Evolutionary conservation across 2,113 vertebrate genomes (phyloP).

Genomic region (Camelus dromedarius): DNA sequence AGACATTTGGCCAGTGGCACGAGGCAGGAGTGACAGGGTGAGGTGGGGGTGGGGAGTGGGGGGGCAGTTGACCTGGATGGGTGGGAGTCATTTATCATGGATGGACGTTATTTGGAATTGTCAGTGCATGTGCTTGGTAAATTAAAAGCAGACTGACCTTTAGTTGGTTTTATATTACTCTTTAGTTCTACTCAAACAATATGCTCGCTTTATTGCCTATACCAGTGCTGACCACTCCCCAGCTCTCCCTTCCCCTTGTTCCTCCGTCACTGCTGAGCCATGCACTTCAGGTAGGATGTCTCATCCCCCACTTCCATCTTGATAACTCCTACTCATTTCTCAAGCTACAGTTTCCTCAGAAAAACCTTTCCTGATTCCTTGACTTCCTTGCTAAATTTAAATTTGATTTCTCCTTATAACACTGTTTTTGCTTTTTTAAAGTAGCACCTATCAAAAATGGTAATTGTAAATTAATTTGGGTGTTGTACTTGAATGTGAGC

Average conservation of each 20-base stretch:
- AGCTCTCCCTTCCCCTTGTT: background rate
- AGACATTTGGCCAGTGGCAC: background rate
- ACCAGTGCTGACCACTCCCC: background rate
- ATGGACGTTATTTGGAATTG: background rate
- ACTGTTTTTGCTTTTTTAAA: background rate
- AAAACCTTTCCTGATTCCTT: background rate
- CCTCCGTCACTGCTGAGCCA: background rate
- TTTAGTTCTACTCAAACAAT: background rate
- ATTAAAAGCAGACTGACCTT: background rate
- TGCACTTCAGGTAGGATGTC: background rate
- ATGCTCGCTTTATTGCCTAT: background rate
- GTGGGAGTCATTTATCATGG: background rate
- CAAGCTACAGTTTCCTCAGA: background rate
- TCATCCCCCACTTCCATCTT: background rate
- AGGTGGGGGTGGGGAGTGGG: too few relatives aligned
- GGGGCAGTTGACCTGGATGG: background rate
- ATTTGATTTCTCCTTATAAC: background rate
- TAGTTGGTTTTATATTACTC: background rate
- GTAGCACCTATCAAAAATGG: background rate
- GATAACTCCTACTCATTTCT: background rate
- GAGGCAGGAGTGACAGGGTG: too few relatives aligned
- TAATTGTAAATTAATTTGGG: background rate
- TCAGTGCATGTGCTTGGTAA: background rate
- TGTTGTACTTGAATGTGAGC: background rate
- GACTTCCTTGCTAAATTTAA: background rate